A percentile compares a stretch with the other conserved stretches of the same genome.
phyloP scores from a whole-genome alignment of 1,140 invertebrate genomes.

The Drosophila auraria region DNA sequence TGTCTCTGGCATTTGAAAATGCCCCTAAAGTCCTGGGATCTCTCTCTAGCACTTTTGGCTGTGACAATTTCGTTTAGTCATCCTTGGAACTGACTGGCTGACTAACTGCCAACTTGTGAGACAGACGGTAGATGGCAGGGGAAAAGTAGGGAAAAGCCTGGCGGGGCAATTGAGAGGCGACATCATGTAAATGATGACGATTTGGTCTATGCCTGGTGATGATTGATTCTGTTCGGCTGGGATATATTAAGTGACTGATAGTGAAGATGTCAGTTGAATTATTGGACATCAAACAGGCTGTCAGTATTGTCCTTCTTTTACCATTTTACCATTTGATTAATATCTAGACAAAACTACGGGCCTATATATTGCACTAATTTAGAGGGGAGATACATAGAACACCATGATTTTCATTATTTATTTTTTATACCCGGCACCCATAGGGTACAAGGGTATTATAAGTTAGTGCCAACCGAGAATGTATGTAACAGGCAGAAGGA shows the following conservation, averaged over 20 bases:
- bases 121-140: conserved; percentile 43
- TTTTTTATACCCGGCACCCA: too few relatives aligned
- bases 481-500: too few relatives aligned
- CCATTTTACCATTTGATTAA: too few relatives aligned
- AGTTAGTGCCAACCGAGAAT: too few relatives aligned
- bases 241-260: neutral
- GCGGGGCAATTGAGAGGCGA: conserved; percentile 51
- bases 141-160: conserved; percentile 45
- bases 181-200: conserved; percentile 59
- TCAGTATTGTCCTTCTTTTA: neutral
- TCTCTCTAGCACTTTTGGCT: conserved; percentile 25
- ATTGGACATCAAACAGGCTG: neutral
- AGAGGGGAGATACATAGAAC: too few relatives aligned
- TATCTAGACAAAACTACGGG: too few relatives aligned
- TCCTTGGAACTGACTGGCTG: conserved; percentile 34
- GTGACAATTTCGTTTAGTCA: conserved; percentile 55
- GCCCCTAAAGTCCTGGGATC: conserved; percentile 3
- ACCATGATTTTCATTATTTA: too few relatives aligned
- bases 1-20: conserved; percentile 39
- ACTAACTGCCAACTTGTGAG: conserved; percentile 48
- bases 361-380: too few relatives aligned
- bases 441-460: too few relatives aligned
- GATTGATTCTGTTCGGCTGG: conserved; percentile 40
- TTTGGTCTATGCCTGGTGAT: conserved; percentile 21
- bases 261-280: conserved; percentile 8